Evolutionary conservation across 2,888 invertebrate genomes (phyloP).

Genomic region (Hoplodrina blanda): DNA sequence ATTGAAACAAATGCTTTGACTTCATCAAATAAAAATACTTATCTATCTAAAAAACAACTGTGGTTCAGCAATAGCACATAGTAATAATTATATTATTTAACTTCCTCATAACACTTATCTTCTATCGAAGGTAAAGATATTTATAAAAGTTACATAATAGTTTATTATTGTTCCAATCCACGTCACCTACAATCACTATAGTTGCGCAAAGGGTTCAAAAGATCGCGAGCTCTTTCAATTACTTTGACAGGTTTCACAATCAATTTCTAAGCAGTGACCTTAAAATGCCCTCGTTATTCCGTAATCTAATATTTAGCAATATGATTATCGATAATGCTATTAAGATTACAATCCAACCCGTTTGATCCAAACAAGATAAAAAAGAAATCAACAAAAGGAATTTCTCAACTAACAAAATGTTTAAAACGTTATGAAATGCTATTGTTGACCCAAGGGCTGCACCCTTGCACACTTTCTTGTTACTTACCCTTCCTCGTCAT

Average conservation of each 20-base stretch:
- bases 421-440: constrained; percentile 73
- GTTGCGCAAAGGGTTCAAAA: constrained; percentile 42
- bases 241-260: constrained; percentile 52
- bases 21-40: no score
- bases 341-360: constrained; percentile 66
- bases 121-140: background rate
- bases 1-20: no score
- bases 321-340: constrained; percentile 73
- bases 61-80: no score
- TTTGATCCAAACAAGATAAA: constrained; percentile 73
- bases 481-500: constrained; percentile 67
- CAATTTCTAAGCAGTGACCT: constrained; percentile 48
- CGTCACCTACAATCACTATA: constrained; percentile 17
- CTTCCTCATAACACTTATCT: background rate
- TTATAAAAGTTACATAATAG: constrained; percentile 1
- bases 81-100: background rate
- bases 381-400: constrained; percentile 57
- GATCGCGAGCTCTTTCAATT: constrained; percentile 29
- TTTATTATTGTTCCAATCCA: constrained; percentile 5
- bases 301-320: constrained; percentile 66
- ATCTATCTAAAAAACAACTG: no score
- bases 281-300: constrained; percentile 55
- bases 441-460: constrained; percentile 73
- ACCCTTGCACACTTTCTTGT: constrained; percentile 75
- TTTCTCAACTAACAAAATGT: constrained; percentile 69